phyloP scores from a whole-genome alignment of 2,797 vertebrate species.

The Argentina silus region DNA sequence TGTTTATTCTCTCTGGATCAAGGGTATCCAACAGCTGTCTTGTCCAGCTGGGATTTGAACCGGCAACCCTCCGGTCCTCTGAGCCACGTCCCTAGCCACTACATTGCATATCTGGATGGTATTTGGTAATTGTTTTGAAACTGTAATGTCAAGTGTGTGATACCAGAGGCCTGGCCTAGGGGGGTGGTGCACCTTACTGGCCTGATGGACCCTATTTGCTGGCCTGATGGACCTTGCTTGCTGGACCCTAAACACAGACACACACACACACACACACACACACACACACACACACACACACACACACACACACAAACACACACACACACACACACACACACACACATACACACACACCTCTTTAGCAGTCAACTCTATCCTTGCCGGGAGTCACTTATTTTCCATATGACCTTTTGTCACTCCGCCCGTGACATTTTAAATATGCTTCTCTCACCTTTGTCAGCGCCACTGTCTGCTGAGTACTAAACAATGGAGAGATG shows the following conservation, averaged over 20 bases:
- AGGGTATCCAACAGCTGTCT: neutral
- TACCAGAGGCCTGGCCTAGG: neutral
- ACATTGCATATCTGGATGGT: neutral
- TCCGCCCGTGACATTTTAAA: slow-evolving; percentile 79
- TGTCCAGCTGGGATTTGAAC: neutral
- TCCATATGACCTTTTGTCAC: slow-evolving; percentile 82
- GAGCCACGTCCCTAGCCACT: neutral
- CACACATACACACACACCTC: slow-evolving; percentile 49
- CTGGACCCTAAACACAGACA: neutral
- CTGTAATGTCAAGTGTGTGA: neutral
- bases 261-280: slow-evolving; percentile 5
- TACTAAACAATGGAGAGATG: slow-evolving; percentile 70
- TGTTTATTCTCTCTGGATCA: neutral
- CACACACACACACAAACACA: slow-evolving; percentile 18
- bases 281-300: slow-evolving; percentile 35
- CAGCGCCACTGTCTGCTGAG: slow-evolving; percentile 67
- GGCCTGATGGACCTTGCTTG: too few species aligned
- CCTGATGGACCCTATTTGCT: too few species aligned
- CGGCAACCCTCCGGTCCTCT: neutral
- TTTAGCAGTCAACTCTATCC: slow-evolving; percentile 76
- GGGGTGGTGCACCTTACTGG: neutral
- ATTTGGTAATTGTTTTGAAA: neutral
- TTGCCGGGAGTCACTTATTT: slow-evolving; percentile 76
- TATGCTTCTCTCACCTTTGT: slow-evolving; percentile 75
- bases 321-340: slow-evolving; percentile 16